phyloP scores from a whole-genome alignment of 2,888 invertebrate genomes.

The Amphimallon solstitiale region DNA sequence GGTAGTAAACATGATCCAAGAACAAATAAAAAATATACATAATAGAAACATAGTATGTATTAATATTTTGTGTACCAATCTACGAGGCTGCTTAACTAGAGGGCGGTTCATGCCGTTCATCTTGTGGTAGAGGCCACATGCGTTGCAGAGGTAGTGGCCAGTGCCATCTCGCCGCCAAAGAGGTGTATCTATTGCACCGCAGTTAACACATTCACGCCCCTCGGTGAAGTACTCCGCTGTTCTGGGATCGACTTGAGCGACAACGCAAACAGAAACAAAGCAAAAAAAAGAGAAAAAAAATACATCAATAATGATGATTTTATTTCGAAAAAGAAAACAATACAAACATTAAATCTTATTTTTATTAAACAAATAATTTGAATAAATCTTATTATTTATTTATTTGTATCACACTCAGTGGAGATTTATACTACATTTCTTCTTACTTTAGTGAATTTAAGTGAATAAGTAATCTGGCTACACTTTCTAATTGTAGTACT shows the following conservation, averaged over 20 bases:
- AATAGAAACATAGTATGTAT: slow-evolving; percentile 10
- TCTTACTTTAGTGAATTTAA: too few relatives aligned
- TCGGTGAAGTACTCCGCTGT: slow-evolving; percentile 70
- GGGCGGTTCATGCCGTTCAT: slow-evolving; percentile 96
- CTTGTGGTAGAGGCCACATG: slow-evolving; percentile 98
- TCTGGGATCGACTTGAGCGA: slow-evolving; percentile 55
- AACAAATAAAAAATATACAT: slow-evolving; percentile 14
- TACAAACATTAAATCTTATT: background rate
- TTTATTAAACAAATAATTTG: too few relatives aligned
- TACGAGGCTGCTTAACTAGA: slow-evolving; percentile 88
- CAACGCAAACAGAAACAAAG: slow-evolving; percentile 19
- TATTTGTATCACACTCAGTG: too few relatives aligned
- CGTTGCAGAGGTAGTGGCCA: slow-evolving; percentile 99
- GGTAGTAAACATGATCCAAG: slow-evolving; percentile 7
- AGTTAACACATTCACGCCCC: slow-evolving; percentile 97
- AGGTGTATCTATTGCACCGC: slow-evolving; percentile 95
- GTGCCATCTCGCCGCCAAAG: slow-evolving; percentile 99
- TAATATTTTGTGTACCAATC: slow-evolving; percentile 74
- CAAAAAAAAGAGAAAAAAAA: slow-evolving; percentile 17
- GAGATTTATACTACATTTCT: too few relatives aligned
- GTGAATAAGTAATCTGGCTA: too few relatives aligned
- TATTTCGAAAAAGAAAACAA: background rate
- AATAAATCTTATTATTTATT: too few relatives aligned
- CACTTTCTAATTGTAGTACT: too few relatives aligned
- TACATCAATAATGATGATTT: background rate